Evolutionary conservation across 2,888 invertebrate species (phyloP), one percentile per base, ranked within the genome.

Genomic region (Himalopsyche japonica): DNA sequence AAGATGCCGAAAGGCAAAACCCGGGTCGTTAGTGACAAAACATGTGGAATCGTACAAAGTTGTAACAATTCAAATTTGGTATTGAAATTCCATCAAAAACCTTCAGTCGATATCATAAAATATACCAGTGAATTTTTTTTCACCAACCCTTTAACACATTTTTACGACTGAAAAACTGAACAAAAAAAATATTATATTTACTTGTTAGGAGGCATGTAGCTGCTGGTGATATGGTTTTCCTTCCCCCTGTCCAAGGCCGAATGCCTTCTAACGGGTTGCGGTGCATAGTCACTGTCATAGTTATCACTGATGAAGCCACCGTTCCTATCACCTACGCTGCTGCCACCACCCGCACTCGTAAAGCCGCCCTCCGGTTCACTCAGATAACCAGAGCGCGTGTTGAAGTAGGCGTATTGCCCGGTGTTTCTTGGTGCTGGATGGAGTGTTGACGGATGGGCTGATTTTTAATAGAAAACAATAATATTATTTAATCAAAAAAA

Each of bases 321-420:
- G 34, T 64, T 32, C 20, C 57, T 1, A 90, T 89, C 1, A 84
- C 90, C 90, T 0, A 89, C 88, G 0, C 91, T 1, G 90, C 89
- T 1, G 84, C 90, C 90, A 0, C 89, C 88, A 0, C 91, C 91
- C 84, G 90, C 90, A 0, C 89, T 88, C 1, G 90, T 89, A 1
- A 90, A 88, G 64, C 90, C 89, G 0, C 92, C 92, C 83, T 92
- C 92, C 0, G 92, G 92, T 87, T 92, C 92, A 86, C 92, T 92
- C 34, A 92, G 89, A 88, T 92, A 92, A 0, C 92, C 92, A 0
- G 92, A 92, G 0, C 92, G 91, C 0, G 92, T 92, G 88, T 92
- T 92, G 88, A 92, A 92, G 89, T 92, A 92, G 0, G 92, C 92
- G 88, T 92, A 92, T 87, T 92, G 92, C 0, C 84, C 80, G 12